Evolutionary conservation across 2,888 invertebrate genomes (phyloP), one percentile per base, ranked within the genome.

Genomic region (Polia nebulosa): DNA sequence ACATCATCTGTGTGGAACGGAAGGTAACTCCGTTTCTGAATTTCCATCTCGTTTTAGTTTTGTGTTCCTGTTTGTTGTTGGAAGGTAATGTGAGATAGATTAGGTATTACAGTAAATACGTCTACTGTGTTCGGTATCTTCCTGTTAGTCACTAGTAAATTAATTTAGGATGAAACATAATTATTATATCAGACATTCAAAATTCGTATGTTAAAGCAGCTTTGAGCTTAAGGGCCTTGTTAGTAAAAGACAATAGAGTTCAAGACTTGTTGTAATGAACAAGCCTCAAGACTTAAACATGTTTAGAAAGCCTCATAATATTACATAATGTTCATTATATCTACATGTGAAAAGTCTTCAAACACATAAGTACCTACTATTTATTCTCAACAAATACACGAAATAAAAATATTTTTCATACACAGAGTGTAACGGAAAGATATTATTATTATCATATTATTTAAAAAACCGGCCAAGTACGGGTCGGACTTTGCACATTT

Each of bases 11-110:
- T n/a, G n/a, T n/a, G n/a, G n/a, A n/a, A n/a, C n/a, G n/a, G n/a
- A n/a, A n/a, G n/a, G n/a, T n/a, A n/a, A n/a, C n/a, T n/a, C n/a
- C 4, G 60, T 57, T 39, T 15, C 45, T 41, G 47, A 51, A 47
- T 61, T 53, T 34, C 27, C 27, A 25, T 22, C 17, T 61, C 44
- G 36, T 15, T 68, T 73, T 68, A 29, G 27, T 49, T 55, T 59
- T 57, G 20, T 57, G 17, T 47, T 25, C 34, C 6, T 44, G n/a
- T 52, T 13, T 49, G 44, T 32, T 52, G 27, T 7, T 53, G 32
- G 39, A n/a, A 45, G 20, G n/a, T 27, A 72, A 36, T 63, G 29
- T 13, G 25, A 52, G 20, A 45, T 51, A 0, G 11, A 63, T 25
- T 63, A 27, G 25, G 32, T 41, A 41, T 53, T 52, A 41, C 5